Conservation (phyloP, 37 sponge, comb jelly and placozoan genomes). For the Beroe ovata region DNA sequence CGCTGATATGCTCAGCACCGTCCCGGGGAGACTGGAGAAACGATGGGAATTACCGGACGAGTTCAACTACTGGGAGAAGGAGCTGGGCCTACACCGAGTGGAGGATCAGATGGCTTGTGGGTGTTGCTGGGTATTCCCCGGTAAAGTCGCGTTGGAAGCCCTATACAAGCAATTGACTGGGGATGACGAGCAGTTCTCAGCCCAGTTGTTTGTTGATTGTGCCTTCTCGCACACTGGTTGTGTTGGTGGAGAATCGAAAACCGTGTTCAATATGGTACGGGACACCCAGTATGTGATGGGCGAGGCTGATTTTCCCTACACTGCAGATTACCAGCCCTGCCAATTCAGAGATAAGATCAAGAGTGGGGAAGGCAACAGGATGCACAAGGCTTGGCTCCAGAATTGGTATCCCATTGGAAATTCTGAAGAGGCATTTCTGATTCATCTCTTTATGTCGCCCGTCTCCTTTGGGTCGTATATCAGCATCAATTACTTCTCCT, state of each 20-base stretch:
- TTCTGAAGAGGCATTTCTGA: neutral
- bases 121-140: slow-evolving; percentile 39
- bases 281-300: neutral
- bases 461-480: neutral
- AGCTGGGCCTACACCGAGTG: neutral
- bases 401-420: neutral
- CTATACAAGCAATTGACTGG: slow-evolving; percentile 4
- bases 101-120: slow-evolving; percentile 53
- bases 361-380: neutral
- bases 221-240: neutral
- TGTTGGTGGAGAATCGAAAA: neutral
- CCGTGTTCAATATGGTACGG: neutral
- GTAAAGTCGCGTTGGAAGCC: neutral
- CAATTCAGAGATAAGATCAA: neutral
- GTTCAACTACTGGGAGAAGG: slow-evolving; percentile 40
- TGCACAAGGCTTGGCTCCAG: neutral
- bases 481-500: neutral
- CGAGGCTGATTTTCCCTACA: neutral
- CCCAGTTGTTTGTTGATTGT: neutral
- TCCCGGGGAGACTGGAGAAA: too few relatives aligned
- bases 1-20: too few relatives aligned
- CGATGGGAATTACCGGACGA: neutral
- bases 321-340: neutral
- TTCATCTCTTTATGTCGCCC: neutral
- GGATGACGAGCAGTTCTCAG: neutral